phyloP scores from a whole-genome alignment of 2,888 invertebrate genomes.

The Ecliptopera silaceata region DNA sequence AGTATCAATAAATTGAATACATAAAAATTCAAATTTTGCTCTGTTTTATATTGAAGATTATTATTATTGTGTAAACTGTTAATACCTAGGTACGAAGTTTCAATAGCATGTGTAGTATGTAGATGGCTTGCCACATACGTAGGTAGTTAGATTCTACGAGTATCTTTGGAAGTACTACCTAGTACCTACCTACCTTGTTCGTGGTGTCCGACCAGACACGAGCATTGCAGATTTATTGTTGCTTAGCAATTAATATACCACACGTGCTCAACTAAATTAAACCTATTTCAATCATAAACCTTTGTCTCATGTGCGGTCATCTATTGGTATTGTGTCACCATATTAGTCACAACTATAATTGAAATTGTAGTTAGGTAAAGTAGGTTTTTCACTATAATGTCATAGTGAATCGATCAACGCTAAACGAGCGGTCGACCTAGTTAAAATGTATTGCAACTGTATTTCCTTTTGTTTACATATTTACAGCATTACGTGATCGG shows the following conservation, averaged over 20 bases:
- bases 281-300: not conserved
- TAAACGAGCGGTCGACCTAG: conserved; percentile 4
- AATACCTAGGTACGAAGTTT: no score
- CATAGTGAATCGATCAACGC: conserved; percentile 1
- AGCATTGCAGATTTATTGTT: not conserved
- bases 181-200: no score
- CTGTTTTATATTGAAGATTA: no score
- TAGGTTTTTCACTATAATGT: not conserved
- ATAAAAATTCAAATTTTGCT: no score
- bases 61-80: no score
- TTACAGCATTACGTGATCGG: conserved; percentile 9
- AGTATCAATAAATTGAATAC: not conserved
- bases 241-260: not conserved
- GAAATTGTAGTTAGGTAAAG: not conserved
- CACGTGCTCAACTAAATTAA: not conserved
- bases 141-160: no score
- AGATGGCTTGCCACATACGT: no score
- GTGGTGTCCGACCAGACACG: no score
- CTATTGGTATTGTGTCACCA: no score
- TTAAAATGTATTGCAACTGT: conserved; percentile 5
- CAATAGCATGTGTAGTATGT: no score
- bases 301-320: not conserved
- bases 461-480: conserved; percentile 12
- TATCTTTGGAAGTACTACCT: no score
- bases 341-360: not conserved